Conservation (phyloP, 2,888 invertebrate species). For the Dysmachus trigonus region DNA sequence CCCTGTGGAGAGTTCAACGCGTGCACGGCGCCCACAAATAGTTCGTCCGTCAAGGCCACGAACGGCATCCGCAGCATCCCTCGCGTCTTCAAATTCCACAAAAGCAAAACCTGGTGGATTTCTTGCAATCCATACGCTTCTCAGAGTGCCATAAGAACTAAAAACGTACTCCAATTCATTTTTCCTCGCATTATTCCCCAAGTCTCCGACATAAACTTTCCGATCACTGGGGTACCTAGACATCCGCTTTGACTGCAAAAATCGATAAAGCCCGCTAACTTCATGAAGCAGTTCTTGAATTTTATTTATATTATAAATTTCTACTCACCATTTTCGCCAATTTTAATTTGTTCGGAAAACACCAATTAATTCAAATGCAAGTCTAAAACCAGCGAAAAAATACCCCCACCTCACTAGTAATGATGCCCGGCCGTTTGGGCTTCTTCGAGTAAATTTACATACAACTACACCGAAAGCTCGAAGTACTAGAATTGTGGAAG, state of each 20-base stretch:
- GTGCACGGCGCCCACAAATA: constrained; percentile 87
- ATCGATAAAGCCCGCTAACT: constrained; percentile 45
- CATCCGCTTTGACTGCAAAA: constrained; percentile 66
- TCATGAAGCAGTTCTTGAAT: not conserved
- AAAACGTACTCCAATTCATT: constrained; percentile 94
- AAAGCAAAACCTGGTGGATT: constrained; percentile 93
- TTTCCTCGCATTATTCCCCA: constrained; percentile 90
- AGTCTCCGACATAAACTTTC: constrained; percentile 95
- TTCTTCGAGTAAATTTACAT: not conserved
- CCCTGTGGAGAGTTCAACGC: constrained; percentile 93
- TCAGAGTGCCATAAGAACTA: constrained; percentile 88
- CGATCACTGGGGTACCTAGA: constrained; percentile 85
- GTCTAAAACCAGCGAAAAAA: not conserved
- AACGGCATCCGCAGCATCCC: constrained; percentile 91
- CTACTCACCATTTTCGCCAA: constrained; percentile 2
- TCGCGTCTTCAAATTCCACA: constrained; percentile 90
- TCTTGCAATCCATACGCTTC: constrained; percentile 97
- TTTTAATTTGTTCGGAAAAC: not conserved
- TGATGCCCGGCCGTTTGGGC: not conserved
- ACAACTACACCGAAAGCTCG: not conserved
- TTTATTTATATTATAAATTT: constrained; percentile 49
- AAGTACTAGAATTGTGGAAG: not conserved
- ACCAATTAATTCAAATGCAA: not conserved
- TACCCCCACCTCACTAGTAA: not conserved
- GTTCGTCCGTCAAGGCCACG: constrained; percentile 78